Conservation (phyloP, 2,888 invertebrate genomes). For the Perithous albicinctus region DNA sequence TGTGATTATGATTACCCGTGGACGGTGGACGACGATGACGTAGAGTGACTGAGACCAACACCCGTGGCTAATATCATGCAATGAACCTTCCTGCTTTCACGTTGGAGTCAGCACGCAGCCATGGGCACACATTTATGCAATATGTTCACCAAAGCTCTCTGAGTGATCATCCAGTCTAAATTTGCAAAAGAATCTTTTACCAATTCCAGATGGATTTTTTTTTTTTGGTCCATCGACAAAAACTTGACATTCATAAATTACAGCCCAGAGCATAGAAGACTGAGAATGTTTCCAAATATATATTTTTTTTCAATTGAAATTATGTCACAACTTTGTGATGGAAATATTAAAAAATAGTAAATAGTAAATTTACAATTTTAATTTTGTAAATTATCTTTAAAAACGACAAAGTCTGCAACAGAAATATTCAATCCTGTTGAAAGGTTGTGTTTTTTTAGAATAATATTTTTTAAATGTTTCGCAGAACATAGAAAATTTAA, state of each 20-base stretch:
- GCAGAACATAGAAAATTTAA: too few relatives aligned
- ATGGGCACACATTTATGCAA: slow-evolving; percentile 71
- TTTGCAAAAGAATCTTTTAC: too few relatives aligned
- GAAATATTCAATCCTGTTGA: too few relatives aligned
- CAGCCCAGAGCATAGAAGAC: too few relatives aligned
- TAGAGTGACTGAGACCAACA: slow-evolving; percentile 70
- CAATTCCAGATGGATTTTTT: not conserved
- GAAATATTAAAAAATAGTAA: too few relatives aligned
- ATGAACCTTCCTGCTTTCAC: slow-evolving; percentile 73
- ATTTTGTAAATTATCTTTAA: too few relatives aligned
- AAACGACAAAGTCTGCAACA: too few relatives aligned
- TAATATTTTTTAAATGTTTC: too few relatives aligned
- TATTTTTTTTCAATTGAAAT: not conserved
- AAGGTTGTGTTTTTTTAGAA: too few relatives aligned
- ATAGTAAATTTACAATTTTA: too few relatives aligned
- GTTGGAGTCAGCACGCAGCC: slow-evolving; percentile 8
- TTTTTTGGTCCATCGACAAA: not conserved
- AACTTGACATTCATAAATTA: too few relatives aligned
- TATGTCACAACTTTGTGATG: too few relatives aligned
- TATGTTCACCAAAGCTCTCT: slow-evolving; percentile 74
- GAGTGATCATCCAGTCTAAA: not conserved
- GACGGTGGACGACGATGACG: slow-evolving; percentile 63
- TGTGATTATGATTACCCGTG: slow-evolving; percentile 81
- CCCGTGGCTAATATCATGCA: slow-evolving; percentile 83
- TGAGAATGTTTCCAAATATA: not conserved